phyloP scores from a whole-genome alignment of 2,113 vertebrate species.

The Ploceus nigricollis region DNA sequence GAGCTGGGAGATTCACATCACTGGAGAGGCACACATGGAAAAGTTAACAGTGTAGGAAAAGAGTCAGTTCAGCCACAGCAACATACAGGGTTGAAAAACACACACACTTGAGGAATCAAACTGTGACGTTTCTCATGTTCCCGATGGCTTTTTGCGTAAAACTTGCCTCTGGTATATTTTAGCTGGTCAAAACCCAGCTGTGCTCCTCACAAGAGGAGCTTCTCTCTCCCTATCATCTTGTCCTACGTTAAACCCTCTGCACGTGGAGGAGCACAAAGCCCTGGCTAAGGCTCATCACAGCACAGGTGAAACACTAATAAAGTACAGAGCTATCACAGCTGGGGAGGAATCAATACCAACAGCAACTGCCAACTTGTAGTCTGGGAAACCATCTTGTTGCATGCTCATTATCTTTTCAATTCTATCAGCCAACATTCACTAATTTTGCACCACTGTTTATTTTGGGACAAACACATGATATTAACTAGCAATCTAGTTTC shows the following conservation, averaged over 20 bases:
- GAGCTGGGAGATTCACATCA: neutral
- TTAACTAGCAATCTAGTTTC: neutral
- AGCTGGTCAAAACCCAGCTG: neutral
- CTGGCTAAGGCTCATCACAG: neutral
- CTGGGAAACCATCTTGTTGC: neutral
- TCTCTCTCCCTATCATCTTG: rapidly evolving
- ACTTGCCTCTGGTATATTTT: neutral
- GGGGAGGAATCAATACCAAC: neutral
- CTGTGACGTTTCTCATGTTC: neutral
- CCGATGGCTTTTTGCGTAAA: neutral
- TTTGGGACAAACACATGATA: neutral
- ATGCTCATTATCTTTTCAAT: rapidly evolving
- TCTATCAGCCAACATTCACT: neutral
- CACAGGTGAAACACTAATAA: neutral
- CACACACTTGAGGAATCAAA: neutral
- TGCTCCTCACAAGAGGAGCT: neutral
- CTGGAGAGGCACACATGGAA: neutral
- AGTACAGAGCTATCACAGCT: neutral
- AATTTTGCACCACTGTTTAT: neutral
- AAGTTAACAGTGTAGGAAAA: neutral
- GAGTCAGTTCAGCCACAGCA: neutral
- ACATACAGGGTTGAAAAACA: neutral
- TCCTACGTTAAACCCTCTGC: neutral
- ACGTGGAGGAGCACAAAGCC: neutral
- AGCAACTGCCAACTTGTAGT: neutral